Percentiles rank a stretch among this genome's conserved stretches.
phyloP scores from a whole-genome alignment of 2,888 invertebrate species.

The Dolomedes plantarius region DNA sequence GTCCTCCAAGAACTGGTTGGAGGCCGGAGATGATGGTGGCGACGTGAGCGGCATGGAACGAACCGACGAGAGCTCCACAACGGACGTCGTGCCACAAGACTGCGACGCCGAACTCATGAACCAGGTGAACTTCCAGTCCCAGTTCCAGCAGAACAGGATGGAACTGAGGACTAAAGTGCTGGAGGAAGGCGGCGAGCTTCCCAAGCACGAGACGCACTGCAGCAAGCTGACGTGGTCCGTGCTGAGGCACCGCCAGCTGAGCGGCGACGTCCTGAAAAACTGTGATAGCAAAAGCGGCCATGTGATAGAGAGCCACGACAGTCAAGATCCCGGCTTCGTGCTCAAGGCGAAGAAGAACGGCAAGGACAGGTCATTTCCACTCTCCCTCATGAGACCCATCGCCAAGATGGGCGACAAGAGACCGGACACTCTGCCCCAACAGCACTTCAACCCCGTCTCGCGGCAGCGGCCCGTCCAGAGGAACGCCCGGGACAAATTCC shows the following conservation, averaged over 20 bases:
- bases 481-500: conserved; percentile 22
- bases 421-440: background rate
- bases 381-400: conserved; percentile 55
- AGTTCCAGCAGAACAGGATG: conserved; percentile 1
- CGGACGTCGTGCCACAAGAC: conserved; percentile 50
- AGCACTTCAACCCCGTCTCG: conserved; percentile 15
- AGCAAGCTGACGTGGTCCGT: conserved; percentile 46
- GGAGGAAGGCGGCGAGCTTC: background rate
- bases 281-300: conserved; percentile 51
- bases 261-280: conserved; percentile 34
- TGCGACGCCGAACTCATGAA: conserved; percentile 49
- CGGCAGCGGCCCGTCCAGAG: conserved; percentile 31
- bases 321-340: background rate
- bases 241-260: conserved; percentile 36
- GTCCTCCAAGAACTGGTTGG: conserved; percentile 43
- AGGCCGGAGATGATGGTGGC: conserved; percentile 17
- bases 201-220: background rate
- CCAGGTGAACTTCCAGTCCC: conserved; percentile 12
- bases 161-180: conserved; percentile 17
- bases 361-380: conserved; percentile 44
- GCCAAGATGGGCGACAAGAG: conserved; percentile 38
- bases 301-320: conserved; percentile 38
- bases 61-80: background rate
- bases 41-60: background rate
- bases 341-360: conserved; percentile 20